Conservation (phyloP, 1,140 invertebrate species). For the Eufriesea mexicana region DNA sequence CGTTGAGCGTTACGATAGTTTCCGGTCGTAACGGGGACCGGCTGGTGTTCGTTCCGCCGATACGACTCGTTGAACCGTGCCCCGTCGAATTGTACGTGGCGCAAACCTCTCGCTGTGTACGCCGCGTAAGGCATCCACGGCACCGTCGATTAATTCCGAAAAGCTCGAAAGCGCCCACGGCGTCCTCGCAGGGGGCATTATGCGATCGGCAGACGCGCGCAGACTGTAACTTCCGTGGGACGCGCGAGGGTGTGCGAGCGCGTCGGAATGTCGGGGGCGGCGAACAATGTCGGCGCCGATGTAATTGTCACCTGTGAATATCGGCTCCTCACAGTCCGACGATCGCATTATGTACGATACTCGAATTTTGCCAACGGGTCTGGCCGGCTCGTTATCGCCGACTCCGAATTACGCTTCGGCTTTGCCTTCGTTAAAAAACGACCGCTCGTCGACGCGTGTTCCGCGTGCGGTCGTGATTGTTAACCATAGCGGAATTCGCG, state of each 20-base stretch:
- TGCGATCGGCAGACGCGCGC: conserved; percentile 34
- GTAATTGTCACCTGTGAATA: conserved; percentile 49
- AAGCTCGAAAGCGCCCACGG: conserved; percentile 39
- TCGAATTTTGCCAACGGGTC: conserved; percentile 23
- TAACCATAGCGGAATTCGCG: neutral
- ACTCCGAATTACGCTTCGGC: neutral
- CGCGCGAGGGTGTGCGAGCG: neutral
- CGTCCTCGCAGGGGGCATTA: conserved; percentile 4
- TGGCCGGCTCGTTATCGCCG: conserved; percentile 27
- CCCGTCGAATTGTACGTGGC: neutral
- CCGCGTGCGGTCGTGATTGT: neutral
- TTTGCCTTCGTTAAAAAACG: conserved; percentile 35
- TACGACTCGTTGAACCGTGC: conserved; percentile 31
- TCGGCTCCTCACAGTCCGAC: conserved; percentile 36
- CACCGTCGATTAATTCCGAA: conserved; percentile 44
- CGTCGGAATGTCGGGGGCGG: conserved; percentile 23
- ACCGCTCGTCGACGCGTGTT: neutral
- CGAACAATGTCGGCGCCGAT: conserved; percentile 41
- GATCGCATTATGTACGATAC: conserved; percentile 32
- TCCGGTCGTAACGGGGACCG: neutral
- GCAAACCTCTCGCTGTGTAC: no score
- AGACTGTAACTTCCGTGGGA: conserved; percentile 29
- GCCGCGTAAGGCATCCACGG: conserved; percentile 11
- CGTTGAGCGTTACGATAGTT: conserved; percentile 7
- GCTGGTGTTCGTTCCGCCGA: neutral